phyloP scores from a whole-genome alignment of 64 coral and sea anemone species.

The Actinia equina region DNA sequence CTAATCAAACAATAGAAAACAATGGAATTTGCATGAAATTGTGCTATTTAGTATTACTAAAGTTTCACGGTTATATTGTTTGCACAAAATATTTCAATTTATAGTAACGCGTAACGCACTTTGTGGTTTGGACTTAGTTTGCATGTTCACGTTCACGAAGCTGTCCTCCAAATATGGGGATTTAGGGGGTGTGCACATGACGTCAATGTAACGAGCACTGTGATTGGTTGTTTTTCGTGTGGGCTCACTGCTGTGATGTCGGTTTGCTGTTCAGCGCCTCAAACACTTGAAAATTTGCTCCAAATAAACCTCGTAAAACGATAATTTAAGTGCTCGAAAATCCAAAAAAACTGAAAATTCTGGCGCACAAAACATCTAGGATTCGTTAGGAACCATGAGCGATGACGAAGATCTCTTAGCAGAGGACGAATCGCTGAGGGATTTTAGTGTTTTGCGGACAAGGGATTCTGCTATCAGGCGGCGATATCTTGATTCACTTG shows the following conservation, averaged over 20 bases:
- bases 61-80: no score
- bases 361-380: slow-evolving; percentile 13
- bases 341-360: slow-evolving; percentile 14
- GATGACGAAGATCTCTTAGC: slow-evolving; percentile 84
- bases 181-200: slow-evolving; percentile 87
- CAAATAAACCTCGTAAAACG: slow-evolving; percentile 17
- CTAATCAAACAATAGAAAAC: no score
- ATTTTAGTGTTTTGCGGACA: slow-evolving; percentile 72
- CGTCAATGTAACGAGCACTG: slow-evolving; percentile 19
- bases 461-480: slow-evolving; percentile 67
- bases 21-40: no score
- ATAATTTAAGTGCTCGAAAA: slow-evolving; percentile 38
- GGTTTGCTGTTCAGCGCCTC: slow-evolving; percentile 27
- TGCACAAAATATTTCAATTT: no score
- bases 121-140: no score
- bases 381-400: slow-evolving; percentile 72
- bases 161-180: slow-evolving; percentile 71
- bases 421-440: slow-evolving; percentile 65
- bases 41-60: no score
- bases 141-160: background rate
- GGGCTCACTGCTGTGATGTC: slow-evolving; percentile 53
- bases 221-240: slow-evolving; percentile 64
- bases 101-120: no score
- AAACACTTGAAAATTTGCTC: background rate
- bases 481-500: slow-evolving; percentile 72